Conservation (phyloP, 1,140 invertebrate genomes). For the Bombus impatiens region DNA sequence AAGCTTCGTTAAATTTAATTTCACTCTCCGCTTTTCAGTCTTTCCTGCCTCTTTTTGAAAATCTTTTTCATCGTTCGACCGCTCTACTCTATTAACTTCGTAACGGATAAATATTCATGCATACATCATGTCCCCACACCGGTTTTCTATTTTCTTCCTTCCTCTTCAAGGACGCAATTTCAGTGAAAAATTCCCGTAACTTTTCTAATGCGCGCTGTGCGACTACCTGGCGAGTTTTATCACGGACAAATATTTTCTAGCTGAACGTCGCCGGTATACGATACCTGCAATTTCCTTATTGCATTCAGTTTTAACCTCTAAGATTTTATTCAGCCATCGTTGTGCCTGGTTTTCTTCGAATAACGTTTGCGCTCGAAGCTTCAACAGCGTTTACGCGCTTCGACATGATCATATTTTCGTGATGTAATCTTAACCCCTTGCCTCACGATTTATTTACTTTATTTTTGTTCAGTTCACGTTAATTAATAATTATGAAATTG, state of each 20-base stretch:
- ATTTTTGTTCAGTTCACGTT: neutral
- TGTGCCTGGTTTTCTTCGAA: neutral
- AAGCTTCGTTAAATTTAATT: neutral
- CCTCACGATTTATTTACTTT: neutral
- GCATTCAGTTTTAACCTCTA: neutral
- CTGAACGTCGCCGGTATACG: neutral
- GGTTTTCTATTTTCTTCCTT: conserved; percentile 12
- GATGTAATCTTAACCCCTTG: neutral
- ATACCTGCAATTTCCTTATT: conserved; percentile 11
- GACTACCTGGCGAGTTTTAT: neutral
- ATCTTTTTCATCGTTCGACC: neutral
- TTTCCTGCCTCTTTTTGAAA: neutral
- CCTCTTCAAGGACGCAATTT: neutral
- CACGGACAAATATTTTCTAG: neutral
- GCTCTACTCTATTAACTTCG: conserved; percentile 9
- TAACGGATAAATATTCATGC: neutral
- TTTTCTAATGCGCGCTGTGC: neutral
- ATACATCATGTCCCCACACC: neutral
- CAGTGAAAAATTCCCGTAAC: neutral
- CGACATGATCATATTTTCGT: too few relatives aligned
- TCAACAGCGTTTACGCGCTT: too few relatives aligned
- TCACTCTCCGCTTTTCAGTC: neutral
- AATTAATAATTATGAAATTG: neutral
- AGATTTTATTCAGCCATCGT: neutral
- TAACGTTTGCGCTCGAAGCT: neutral